Percentiles rank a stretch among this genome's conserved stretches.
Evolutionary conservation across 92 coral and sea anemone genomes (phyloP).

Genomic region (Heliopora coerulea): DNA sequence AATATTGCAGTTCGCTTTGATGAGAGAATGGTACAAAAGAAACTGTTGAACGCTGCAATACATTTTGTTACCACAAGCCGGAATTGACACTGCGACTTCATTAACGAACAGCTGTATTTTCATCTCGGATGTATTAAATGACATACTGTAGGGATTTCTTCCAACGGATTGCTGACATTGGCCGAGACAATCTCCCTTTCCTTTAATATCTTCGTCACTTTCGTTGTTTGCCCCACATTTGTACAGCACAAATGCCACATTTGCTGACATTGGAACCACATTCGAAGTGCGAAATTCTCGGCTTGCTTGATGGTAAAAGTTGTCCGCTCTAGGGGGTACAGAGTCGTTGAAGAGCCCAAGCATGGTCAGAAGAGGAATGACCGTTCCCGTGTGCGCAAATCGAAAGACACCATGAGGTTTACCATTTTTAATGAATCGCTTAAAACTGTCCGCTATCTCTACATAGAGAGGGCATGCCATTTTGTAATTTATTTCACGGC

Average conservation of each 20-base stretch:
- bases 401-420: constrained; percentile 71
- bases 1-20: constrained; percentile 63
- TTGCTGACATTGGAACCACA: constrained; percentile 78
- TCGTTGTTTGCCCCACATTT: constrained; percentile 36
- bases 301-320: constrained; percentile 51
- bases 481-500: constrained; percentile 67
- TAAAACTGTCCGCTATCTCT: constrained; percentile 55
- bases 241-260: constrained; percentile 78
- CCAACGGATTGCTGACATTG: constrained; percentile 8
- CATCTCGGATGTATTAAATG: constrained; percentile 21
- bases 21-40: constrained; percentile 49
- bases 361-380: constrained; percentile 68
- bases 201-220: not conserved
- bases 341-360: constrained; percentile 72
- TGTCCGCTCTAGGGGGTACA: constrained; percentile 64
- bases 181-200: not conserved
- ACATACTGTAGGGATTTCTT: not conserved
- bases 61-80: constrained; percentile 62
- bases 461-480: constrained; percentile 66
- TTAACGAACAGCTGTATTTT: constrained; percentile 66
- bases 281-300: constrained; percentile 67
- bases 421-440: constrained; percentile 36
- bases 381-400: constrained; percentile 77
- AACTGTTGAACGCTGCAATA: constrained; percentile 59
- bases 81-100: constrained; percentile 66